A percentile compares a stretch with the other conserved stretches of the same genome.
Evolutionary conservation across 2,113 vertebrate genomes (phyloP).

Genomic region (Catharus minimus): DNA sequence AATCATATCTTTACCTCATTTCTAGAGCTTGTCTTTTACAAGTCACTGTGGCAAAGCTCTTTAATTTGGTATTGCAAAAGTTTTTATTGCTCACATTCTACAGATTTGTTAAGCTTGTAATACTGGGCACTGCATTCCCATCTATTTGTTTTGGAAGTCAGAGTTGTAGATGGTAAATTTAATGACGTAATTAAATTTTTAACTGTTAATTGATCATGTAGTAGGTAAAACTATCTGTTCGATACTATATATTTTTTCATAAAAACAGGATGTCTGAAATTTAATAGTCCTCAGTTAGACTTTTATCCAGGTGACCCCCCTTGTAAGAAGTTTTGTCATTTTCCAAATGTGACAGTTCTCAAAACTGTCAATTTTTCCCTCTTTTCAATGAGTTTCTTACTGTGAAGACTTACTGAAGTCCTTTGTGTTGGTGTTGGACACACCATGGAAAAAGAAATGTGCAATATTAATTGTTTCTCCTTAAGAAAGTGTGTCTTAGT

Average conservation of each 20-base stretch:
- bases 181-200: not conserved
- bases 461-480: not conserved
- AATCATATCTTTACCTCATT: not conserved
- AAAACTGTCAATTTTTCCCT: not conserved
- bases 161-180: not conserved
- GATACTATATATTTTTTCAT: not conserved
- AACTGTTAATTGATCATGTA: not conserved
- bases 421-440: not conserved
- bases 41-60: not conserved
- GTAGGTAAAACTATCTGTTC: not conserved
- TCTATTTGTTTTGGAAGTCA: not conserved
- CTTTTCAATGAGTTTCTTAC: not conserved
- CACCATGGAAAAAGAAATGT: not conserved
- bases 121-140: not conserved
- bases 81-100: not conserved
- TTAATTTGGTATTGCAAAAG: not conserved
- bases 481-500: not conserved
- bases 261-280: not conserved
- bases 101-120: not conserved
- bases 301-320: accelerated
- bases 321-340: not conserved
- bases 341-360: not conserved
- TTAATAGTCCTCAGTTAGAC: not conserved
- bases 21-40: not conserved
- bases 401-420: not conserved